Percentiles rank a stretch among this genome's conserved stretches.
These are phyloP conservation scores for Unio pictorum DNA, from an alignment of 2,888 invertebrate species.

Conservation along the genomic window DNA sequence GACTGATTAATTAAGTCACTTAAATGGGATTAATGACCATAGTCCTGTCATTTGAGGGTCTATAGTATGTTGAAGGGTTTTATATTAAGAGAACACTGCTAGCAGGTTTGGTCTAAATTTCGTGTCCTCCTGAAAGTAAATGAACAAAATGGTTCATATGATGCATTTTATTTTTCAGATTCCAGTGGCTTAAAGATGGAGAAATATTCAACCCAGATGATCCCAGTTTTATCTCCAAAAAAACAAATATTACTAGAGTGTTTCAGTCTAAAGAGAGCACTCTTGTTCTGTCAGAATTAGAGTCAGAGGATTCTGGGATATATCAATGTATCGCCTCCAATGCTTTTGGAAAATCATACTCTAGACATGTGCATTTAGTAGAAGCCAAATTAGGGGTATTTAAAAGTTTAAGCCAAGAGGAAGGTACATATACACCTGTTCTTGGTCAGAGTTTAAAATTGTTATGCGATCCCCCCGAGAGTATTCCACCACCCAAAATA, in stretches of 20 bases:
- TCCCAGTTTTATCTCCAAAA: slow-evolving; percentile 23
- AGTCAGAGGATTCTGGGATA: slow-evolving; percentile 86
- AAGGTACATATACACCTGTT: slow-evolving; percentile 6
- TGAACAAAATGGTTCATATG: no score
- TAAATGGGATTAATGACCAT: no score
- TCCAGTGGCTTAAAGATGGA: slow-evolving; percentile 58
- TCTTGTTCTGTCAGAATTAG: slow-evolving; percentile 40
- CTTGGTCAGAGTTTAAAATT: slow-evolving; percentile 23
- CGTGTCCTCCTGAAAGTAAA: no score
- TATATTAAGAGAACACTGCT: no score
- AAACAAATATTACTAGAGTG: slow-evolving; percentile 23
- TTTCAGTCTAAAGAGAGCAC: slow-evolving; percentile 15
- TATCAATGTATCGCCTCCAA: slow-evolving; percentile 96
- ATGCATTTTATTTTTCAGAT: slow-evolving; percentile 36
- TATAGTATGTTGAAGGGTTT: no score
- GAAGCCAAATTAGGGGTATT: slow-evolving; percentile 77
- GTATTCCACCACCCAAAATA: slow-evolving; percentile 23
- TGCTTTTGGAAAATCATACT: slow-evolving; percentile 93
- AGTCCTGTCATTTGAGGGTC: no score
- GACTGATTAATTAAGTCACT: no score
- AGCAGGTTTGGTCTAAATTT: no score
- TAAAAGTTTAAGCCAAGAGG: slow-evolving; percentile 1
- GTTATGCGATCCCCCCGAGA: slow-evolving; percentile 35
- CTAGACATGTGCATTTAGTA: slow-evolving; percentile 94
- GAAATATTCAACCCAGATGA: slow-evolving; percentile 35